Evolutionary conservation across 2,113 vertebrate genomes (phyloP).

Genomic region (Psilopsiagon aurifrons): DNA sequence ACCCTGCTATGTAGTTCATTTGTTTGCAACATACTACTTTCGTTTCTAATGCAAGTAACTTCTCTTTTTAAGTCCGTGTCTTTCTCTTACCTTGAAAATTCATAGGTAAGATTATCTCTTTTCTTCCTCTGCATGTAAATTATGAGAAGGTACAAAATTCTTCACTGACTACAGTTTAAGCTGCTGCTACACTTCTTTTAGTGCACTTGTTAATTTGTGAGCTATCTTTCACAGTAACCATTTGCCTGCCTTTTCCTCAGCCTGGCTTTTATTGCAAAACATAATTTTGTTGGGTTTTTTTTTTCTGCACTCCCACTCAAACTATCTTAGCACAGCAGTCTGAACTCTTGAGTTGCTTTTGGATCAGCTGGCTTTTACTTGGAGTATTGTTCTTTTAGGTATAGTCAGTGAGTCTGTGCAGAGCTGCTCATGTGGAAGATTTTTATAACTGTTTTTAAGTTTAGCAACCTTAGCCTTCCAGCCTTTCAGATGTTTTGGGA

Average conservation of each 20-base stretch:
- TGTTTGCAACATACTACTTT: neutral
- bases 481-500: neutral
- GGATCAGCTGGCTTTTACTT: neutral
- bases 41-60: neutral
- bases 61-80: neutral
- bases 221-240: neutral
- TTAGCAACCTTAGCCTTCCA: neutral
- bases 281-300: neutral
- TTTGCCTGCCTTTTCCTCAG: neutral
- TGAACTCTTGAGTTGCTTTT: neutral
- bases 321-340: neutral
- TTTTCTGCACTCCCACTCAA: neutral
- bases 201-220: neutral
- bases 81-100: neutral
- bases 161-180: neutral
- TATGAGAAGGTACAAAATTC: neutral
- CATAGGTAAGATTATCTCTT: neutral
- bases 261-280: neutral
- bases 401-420: neutral
- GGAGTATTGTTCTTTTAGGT: neutral
- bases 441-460: neutral
- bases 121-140: neutral
- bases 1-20: neutral
- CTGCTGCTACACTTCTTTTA: neutral
- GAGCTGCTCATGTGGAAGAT: neutral